phyloP scores from a whole-genome alignment of 2,888 invertebrate species.

The Trissoscelio sp. region DNA sequence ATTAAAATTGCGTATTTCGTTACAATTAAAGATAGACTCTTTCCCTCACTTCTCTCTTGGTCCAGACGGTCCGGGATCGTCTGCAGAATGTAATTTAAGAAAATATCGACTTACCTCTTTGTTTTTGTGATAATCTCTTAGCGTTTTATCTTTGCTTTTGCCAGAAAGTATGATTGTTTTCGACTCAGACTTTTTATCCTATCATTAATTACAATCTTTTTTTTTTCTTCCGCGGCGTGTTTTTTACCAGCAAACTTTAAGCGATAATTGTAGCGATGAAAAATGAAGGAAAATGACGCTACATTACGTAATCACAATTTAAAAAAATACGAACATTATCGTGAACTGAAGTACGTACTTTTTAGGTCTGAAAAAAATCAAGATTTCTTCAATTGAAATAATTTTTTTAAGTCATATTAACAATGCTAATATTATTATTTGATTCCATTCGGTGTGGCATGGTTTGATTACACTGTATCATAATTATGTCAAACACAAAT shows the following conservation, averaged over 20 bases:
- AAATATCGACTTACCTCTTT: conserved; percentile 72
- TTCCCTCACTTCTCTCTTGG: conserved; percentile 43
- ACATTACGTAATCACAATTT: conserved; percentile 7
- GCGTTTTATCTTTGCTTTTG: conserved; percentile 53
- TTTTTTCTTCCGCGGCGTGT: conserved; percentile 6
- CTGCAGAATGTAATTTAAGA: conserved; percentile 69
- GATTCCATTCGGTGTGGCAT: not conserved
- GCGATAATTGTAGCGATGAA: conserved; percentile 30
- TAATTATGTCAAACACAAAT: conserved; percentile 1
- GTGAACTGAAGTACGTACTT: not conserved
- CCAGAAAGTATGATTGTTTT: conserved; percentile 62
- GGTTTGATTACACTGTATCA: conserved; percentile 1
- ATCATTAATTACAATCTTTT: conserved; percentile 59
- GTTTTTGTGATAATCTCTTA: conserved; percentile 69
- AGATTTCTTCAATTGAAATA: not conserved
- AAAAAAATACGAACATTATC: not conserved
- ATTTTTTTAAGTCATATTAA: not conserved
- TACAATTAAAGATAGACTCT: conserved; percentile 71
- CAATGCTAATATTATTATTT: not conserved
- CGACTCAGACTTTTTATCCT: conserved; percentile 47
- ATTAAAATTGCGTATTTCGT: conserved; percentile 71
- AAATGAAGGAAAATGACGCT: conserved; percentile 26
- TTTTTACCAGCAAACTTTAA: conserved; percentile 19
- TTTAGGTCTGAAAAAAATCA: not conserved
- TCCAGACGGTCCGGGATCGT: conserved; percentile 41